Evolutionary conservation across 1,140 invertebrate genomes (phyloP).

Genomic region (Cyphomyrmex costatus): DNA sequence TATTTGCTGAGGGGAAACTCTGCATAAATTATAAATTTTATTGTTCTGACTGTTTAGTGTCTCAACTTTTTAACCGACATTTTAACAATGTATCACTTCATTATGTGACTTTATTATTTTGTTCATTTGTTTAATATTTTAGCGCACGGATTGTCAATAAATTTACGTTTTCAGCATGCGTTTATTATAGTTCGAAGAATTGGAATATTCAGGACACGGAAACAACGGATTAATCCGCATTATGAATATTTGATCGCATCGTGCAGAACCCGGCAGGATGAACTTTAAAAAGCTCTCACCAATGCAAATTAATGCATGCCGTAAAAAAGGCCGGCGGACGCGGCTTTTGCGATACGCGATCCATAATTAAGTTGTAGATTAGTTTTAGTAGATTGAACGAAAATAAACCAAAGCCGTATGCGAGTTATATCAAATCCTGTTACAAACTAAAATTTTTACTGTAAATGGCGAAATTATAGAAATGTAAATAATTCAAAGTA

Average conservation of each 20-base stretch:
- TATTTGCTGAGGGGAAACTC: neutral
- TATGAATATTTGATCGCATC: constrained; percentile 64
- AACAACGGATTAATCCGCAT: constrained; percentile 50
- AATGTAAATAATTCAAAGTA: neutral
- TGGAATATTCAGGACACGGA: constrained; percentile 24
- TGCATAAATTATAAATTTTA: no score
- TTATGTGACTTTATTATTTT: constrained; percentile 24
- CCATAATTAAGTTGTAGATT: constrained; percentile 59
- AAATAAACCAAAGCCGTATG: constrained; percentile 43
- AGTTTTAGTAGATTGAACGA: constrained; percentile 55
- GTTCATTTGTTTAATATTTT: constrained; percentile 11
- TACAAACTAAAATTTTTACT: neutral
- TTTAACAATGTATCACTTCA: neutral
- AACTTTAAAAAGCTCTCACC: constrained; percentile 55
- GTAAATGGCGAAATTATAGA: neutral
- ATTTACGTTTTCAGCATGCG: constrained; percentile 14
- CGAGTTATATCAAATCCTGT: constrained; percentile 15
- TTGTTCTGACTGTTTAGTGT: neutral
- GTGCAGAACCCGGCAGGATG: constrained; percentile 35
- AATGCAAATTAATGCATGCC: constrained; percentile 56
- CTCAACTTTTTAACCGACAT: neutral
- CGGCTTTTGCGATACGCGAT: constrained; percentile 50
- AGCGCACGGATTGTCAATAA: neutral
- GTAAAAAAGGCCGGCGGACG: constrained; percentile 49
- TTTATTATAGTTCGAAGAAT: constrained; percentile 40